phyloP scores from a whole-genome alignment of 2,888 invertebrate genomes.

The Ophonus ardosiacus region DNA sequence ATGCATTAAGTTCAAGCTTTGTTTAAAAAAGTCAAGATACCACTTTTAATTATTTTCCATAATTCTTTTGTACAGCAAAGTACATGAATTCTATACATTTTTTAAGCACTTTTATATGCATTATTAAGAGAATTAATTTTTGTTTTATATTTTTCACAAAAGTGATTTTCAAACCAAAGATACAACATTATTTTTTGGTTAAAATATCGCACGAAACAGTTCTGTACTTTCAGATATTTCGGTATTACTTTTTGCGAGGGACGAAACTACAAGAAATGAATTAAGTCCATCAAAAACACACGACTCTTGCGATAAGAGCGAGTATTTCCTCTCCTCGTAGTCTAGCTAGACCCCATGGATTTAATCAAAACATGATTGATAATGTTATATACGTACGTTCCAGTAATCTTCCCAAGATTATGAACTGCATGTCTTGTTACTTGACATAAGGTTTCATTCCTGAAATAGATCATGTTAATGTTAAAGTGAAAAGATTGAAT shows the following conservation, averaged over 20 bases:
- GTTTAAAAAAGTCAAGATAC: no score
- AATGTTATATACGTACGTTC: slow-evolving; percentile 21
- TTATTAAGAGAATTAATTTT: no score
- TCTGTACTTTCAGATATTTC: no score
- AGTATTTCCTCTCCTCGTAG: background rate
- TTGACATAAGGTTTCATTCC: background rate
- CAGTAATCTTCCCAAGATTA: slow-evolving; percentile 24
- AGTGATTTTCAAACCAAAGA: no score
- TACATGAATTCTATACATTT: no score
- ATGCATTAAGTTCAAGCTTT: no score
- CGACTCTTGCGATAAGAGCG: background rate
- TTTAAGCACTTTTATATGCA: no score
- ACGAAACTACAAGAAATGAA: background rate
- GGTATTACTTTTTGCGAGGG: background rate
- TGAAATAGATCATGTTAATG: background rate
- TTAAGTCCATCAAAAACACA: background rate
- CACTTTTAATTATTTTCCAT: no score
- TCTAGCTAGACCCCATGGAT: slow-evolving; percentile 23
- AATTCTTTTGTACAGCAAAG: no score
- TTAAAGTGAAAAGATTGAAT: background rate
- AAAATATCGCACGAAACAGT: no score
- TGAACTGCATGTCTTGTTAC: slow-evolving; percentile 23
- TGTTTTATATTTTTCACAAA: no score
- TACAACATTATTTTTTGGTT: no score
- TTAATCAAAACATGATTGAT: slow-evolving; percentile 44